Percentiles rank a stretch among this genome's conserved stretches.
Conservation (phyloP, 2,113 vertebrate genomes). For the Austrofundulus limnaeus region DNA sequence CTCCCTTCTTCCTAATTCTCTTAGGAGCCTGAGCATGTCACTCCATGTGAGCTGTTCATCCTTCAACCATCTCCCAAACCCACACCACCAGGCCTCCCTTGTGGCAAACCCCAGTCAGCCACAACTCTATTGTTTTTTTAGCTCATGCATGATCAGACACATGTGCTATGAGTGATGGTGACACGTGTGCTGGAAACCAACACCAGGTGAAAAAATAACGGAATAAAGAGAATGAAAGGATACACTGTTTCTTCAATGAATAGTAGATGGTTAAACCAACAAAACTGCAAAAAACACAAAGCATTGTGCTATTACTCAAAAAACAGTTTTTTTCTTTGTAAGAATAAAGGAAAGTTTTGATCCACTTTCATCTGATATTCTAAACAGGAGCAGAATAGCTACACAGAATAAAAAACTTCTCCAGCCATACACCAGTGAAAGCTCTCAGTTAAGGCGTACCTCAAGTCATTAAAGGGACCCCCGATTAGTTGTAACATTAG, state of each 20-base stretch:
- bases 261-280: slow-evolving; percentile 3
- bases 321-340: too few species aligned
- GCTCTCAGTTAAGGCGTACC: slow-evolving; percentile 52
- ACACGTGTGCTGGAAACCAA: slow-evolving; percentile 63
- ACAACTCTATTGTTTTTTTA: slow-evolving; percentile 49
- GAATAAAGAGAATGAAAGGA: slow-evolving; percentile 47
- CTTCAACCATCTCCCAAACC: slow-evolving; percentile 70
- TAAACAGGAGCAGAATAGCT: background rate
- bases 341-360: slow-evolving; percentile 11
- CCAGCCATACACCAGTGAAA: slow-evolving; percentile 31
- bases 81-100: slow-evolving; percentile 41
- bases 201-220: slow-evolving; percentile 35
- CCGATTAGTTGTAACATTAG: too few species aligned
- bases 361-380: background rate
- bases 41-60: slow-evolving; percentile 66
- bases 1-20: slow-evolving; percentile 26
- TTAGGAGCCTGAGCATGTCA: slow-evolving; percentile 57
- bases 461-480: slow-evolving; percentile 45
- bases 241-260: slow-evolving; percentile 36
- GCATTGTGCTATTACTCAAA: slow-evolving; percentile 29
- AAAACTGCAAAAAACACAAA: background rate
- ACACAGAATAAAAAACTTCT: slow-evolving; percentile 1
- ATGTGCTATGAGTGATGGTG: slow-evolving; percentile 47
- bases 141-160: slow-evolving; percentile 66
- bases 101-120: slow-evolving; percentile 39